These are phyloP conservation scores for Parthenolecanium corni DNA, from an alignment of 2,888 invertebrate species.

Conservation along the genomic window DNA sequence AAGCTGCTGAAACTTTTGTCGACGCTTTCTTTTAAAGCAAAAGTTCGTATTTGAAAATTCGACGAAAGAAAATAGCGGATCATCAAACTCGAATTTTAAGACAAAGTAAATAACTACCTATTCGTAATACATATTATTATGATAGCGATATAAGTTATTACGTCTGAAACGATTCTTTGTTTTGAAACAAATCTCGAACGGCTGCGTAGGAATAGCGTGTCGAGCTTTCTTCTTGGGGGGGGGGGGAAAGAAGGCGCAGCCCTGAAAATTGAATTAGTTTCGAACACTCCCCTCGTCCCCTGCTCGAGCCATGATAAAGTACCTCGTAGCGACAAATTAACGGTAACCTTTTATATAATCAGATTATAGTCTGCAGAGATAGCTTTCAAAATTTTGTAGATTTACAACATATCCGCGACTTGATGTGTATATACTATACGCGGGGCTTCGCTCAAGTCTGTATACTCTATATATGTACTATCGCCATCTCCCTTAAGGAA, in stretches of 20 bases:
- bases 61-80: too few relatives aligned
- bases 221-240: too few relatives aligned
- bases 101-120: too few relatives aligned
- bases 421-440: too few relatives aligned
- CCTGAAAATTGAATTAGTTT: constrained; percentile 20
- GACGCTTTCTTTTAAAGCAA: too few relatives aligned
- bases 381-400: constrained; percentile 1
- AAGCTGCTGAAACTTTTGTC: too few relatives aligned
- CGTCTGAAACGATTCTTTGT: constrained; percentile 19
- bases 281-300: constrained; percentile 3
- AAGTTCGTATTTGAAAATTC: too few relatives aligned
- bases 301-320: constrained; percentile 4
- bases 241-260: background rate
- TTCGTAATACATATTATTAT: too few relatives aligned
- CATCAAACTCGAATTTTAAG: too few relatives aligned
- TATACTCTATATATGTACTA: background rate
- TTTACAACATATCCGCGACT: constrained; percentile 16
- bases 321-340: constrained; percentile 28
- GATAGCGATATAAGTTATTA: too few relatives aligned
- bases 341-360: constrained; percentile 21
- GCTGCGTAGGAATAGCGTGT: too few relatives aligned
- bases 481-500: constrained; percentile 8
- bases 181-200: constrained; percentile 19
- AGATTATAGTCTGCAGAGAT: constrained; percentile 7
- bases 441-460: too few relatives aligned